Evolutionary conservation across 2,888 invertebrate species (phyloP).

Genomic region (Volucella inanis): DNA sequence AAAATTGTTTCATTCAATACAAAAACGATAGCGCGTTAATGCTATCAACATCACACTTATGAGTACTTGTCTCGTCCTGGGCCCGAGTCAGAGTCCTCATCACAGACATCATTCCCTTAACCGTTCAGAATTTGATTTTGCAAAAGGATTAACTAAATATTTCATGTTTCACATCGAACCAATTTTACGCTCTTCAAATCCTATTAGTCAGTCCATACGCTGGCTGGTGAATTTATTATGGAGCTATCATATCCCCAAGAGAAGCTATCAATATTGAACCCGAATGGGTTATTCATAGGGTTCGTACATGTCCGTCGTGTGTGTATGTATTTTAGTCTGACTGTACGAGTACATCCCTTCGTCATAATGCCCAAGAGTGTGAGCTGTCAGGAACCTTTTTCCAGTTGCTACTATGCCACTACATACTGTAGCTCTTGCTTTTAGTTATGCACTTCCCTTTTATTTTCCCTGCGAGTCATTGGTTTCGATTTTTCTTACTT

Average conservation of each 20-base stretch:
- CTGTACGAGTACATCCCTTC: background rate
- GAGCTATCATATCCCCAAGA: slow-evolving; percentile 74
- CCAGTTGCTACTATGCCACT: slow-evolving; percentile 31
- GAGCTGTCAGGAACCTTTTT: slow-evolving; percentile 58
- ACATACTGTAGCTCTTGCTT: slow-evolving; percentile 43
- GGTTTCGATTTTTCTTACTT: slow-evolving; percentile 29
- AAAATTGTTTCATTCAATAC: no score
- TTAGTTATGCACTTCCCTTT: slow-evolving; percentile 61
- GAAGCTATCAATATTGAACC: slow-evolving; percentile 75
- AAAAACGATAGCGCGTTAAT: background rate
- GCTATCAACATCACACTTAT: slow-evolving; percentile 26
- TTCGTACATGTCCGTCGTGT: background rate
- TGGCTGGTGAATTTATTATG: slow-evolving; percentile 75
- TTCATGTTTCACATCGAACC: slow-evolving; percentile 83
- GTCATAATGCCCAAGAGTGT: slow-evolving; percentile 53
- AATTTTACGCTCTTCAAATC: slow-evolving; percentile 84
- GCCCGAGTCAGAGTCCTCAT: background rate
- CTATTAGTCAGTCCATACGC: slow-evolving; percentile 83
- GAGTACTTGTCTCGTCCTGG: slow-evolving; percentile 27
- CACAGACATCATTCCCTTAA: slow-evolving; percentile 31
- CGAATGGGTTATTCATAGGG: slow-evolving; percentile 73
- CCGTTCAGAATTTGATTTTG: slow-evolving; percentile 65
- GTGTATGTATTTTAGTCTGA: slow-evolving; percentile 4
- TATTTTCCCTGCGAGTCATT: slow-evolving; percentile 46
- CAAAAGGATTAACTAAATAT: slow-evolving; percentile 83